phyloP scores from a whole-genome alignment of 2,797 vertebrate genomes.

The Microctenopoma steveboyesi region DNA sequence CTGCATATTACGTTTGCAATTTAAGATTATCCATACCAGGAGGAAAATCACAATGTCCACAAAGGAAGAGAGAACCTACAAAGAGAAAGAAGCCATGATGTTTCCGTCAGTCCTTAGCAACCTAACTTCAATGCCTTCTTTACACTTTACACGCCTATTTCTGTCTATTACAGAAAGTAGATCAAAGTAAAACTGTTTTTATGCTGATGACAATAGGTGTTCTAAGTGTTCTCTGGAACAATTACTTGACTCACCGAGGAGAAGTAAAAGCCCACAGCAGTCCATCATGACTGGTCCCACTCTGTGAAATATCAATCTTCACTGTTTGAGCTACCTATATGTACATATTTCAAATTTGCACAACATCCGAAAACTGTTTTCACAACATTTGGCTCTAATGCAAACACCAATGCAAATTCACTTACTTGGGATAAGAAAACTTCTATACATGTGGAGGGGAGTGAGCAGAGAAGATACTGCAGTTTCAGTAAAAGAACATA shows the following conservation, averaged over 20 bases:
- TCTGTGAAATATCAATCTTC: constrained; percentile 1
- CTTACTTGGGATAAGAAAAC: constrained; percentile 3
- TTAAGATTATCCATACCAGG: constrained; percentile 1
- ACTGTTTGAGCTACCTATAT: not conserved
- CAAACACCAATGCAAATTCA: constrained; percentile 69
- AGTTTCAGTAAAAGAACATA: no score
- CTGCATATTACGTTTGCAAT: not conserved
- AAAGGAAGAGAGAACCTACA: constrained; percentile 9
- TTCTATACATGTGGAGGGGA: not conserved
- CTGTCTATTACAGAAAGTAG: not conserved
- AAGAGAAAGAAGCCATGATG: not conserved
- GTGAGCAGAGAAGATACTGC: not conserved
- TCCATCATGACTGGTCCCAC: constrained; percentile 46
- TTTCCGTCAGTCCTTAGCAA: not conserved
- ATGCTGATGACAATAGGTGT: not conserved
- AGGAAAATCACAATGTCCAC: not conserved
- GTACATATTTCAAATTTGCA: constrained; percentile 51
- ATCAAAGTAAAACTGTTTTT: not conserved
- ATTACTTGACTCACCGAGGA: constrained; percentile 58
- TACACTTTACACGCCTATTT: not conserved
- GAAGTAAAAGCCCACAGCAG: constrained; percentile 27
- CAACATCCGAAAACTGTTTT: constrained; percentile 54
- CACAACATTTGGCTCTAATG: constrained; percentile 43
- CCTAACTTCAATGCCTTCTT: not conserved
- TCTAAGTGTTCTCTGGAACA: not conserved